phyloP scores from a whole-genome alignment of 1,140 invertebrate species.

The Mizuhopecten yessoensis region DNA sequence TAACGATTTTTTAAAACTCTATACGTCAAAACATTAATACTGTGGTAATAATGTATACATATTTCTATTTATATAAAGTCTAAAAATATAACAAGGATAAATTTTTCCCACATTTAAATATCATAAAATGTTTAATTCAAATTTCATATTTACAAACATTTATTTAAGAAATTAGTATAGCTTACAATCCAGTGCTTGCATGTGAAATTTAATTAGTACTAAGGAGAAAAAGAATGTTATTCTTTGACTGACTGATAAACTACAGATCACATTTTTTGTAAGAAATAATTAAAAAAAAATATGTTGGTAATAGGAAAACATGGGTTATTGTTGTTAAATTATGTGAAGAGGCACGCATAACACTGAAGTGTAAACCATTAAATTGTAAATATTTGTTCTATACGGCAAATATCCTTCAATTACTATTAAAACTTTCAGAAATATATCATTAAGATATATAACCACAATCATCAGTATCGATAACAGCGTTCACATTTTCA shows the following conservation, averaged over 20 bases:
- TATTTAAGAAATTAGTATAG: not conserved
- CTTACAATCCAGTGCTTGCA: not conserved
- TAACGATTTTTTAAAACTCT: too few relatives aligned
- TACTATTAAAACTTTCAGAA: too few relatives aligned
- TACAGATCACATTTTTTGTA: too few relatives aligned
- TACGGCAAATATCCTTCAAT: not conserved
- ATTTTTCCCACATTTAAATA: not conserved
- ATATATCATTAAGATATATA: too few relatives aligned
- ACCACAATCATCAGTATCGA: too few relatives aligned
- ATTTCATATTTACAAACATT: not conserved
- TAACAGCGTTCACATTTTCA: too few relatives aligned
- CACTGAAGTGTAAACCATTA: not conserved
- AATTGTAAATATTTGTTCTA: not conserved
- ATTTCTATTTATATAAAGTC: not conserved
- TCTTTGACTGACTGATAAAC: not conserved
- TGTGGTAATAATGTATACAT: not conserved
- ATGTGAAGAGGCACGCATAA: not conserved
- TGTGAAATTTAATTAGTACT: not conserved
- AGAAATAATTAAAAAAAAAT: not conserved
- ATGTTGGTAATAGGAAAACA: not conserved
- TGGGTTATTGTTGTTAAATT: not conserved
- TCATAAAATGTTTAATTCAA: not conserved
- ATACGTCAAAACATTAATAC: too few relatives aligned
- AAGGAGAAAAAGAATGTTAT: not conserved
- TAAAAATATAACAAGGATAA: not conserved